These are phyloP conservation scores for Neoitamus cyanurus DNA, from an alignment of 2,888 invertebrate species.

Conservation along the genomic window DNA sequence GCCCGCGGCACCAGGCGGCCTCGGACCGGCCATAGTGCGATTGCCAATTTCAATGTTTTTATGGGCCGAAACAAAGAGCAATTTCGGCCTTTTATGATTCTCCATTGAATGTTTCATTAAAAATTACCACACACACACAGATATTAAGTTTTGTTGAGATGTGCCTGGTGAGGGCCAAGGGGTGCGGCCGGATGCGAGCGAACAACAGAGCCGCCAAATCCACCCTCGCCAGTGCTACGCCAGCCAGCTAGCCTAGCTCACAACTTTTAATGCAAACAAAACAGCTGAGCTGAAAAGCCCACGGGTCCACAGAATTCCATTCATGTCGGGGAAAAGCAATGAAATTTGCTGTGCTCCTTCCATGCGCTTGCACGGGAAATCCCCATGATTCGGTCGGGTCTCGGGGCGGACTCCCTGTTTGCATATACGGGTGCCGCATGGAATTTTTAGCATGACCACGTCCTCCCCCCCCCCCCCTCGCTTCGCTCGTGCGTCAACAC, in stretches of 20 bases:
- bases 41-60: conserved; percentile 40
- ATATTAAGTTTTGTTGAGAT: neutral
- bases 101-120: conserved; percentile 45
- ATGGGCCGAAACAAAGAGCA: conserved; percentile 34
- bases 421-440: neutral
- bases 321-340: neutral
- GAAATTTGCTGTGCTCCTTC: neutral
- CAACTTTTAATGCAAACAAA: conserved; percentile 38
- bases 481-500: too few relatives aligned
- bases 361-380: neutral
- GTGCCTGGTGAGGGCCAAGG: neutral
- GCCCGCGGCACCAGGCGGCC: neutral
- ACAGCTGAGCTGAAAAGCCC: conserved; percentile 7
- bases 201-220: neutral
- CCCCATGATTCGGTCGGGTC: neutral
- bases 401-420: neutral
- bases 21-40: neutral
- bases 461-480: neutral
- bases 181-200: neutral
- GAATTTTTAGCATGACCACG: neutral
- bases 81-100: conserved; percentile 42
- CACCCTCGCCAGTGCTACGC: neutral
- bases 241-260: neutral
- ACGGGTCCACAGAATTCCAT: conserved; percentile 23
- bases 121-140: conserved; percentile 21